phyloP scores from a whole-genome alignment of 2,797 vertebrate genomes.

The Lacerta agilis region DNA sequence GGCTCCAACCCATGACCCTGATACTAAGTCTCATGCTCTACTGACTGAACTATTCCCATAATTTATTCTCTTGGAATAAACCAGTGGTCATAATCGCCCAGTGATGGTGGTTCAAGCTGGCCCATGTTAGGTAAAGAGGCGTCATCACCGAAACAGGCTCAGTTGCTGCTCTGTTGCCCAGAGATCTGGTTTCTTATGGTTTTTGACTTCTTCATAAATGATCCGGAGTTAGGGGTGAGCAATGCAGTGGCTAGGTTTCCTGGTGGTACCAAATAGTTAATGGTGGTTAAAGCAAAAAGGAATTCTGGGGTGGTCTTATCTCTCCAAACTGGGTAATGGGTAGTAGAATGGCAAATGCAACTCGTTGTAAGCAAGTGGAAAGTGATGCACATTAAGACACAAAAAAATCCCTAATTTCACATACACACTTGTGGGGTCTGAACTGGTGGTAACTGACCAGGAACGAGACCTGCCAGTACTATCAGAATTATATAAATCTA shows the following conservation, averaged over 20 bases:
- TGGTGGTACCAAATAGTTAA: neutral
- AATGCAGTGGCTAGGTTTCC: neutral
- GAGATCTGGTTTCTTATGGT: neutral
- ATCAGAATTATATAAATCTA: neutral
- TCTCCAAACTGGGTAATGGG: too few relatives aligned
- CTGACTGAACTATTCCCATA: too few relatives aligned
- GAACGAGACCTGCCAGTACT: neutral
- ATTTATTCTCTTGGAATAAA: neutral
- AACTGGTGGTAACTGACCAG: neutral
- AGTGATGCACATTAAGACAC: neutral
- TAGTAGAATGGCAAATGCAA: neutral
- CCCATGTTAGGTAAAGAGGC: neutral
- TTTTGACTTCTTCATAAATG: neutral
- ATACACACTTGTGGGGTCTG: too few relatives aligned
- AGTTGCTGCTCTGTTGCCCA: too few relatives aligned
- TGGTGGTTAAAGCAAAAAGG: neutral
- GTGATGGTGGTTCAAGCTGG: neutral
- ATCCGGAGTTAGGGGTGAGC: neutral
- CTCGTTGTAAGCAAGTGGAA: neutral
- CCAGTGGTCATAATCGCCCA: neutral
- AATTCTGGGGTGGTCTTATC: neutral
- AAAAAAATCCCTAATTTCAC: neutral
- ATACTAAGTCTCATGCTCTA: too few relatives aligned
- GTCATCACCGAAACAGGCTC: neutral
- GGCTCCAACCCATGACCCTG: too few relatives aligned